Evolutionary conservation across 64 coral and sea anemone species (phyloP).

Genomic region (Platygyra sinensis): DNA sequence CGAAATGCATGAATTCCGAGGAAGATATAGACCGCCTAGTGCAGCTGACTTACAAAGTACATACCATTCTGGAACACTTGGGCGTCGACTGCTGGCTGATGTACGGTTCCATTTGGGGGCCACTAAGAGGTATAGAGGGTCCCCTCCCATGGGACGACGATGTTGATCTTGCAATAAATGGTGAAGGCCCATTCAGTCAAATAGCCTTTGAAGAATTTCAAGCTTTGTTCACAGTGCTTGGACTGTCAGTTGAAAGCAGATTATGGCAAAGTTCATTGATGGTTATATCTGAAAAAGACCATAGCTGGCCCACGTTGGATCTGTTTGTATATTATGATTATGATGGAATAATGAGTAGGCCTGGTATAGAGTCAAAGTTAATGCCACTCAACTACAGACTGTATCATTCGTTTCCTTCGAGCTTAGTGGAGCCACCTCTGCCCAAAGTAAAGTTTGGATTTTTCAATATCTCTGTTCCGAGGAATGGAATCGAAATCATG

Average conservation of each 20-base stretch:
- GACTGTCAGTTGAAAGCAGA: constrained; percentile 24
- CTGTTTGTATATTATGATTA: constrained; percentile 72
- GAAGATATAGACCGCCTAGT: constrained; percentile 48
- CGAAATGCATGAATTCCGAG: constrained; percentile 51
- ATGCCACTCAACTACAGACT: constrained; percentile 47
- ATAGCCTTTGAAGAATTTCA: constrained; percentile 32
- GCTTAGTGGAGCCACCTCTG: constrained; percentile 53
- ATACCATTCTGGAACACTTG: constrained; percentile 33
- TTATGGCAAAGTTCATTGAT: constrained; percentile 26
- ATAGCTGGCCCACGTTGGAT: constrained; percentile 23
- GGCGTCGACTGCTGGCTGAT: constrained; percentile 61
- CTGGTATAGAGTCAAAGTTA: constrained; percentile 61
- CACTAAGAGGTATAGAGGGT: constrained; percentile 1
- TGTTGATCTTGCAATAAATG: constrained; percentile 53
- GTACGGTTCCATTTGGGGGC: constrained; percentile 66
- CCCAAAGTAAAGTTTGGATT: constrained; percentile 75
- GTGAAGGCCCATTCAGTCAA: constrained; percentile 21
- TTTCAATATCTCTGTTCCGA: constrained; percentile 69
- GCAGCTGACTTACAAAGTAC: constrained; percentile 44
- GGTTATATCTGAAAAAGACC: neutral
- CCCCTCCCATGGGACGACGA: constrained; percentile 74
- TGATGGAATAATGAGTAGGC: constrained; percentile 66
- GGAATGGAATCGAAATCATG: constrained; percentile 69
- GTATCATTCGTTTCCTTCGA: constrained; percentile 75
- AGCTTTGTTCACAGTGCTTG: neutral